These are phyloP conservation scores for Mionectes olivaceus DNA, from an alignment of 2,797 vertebrate species.

Conservation along the genomic window DNA sequence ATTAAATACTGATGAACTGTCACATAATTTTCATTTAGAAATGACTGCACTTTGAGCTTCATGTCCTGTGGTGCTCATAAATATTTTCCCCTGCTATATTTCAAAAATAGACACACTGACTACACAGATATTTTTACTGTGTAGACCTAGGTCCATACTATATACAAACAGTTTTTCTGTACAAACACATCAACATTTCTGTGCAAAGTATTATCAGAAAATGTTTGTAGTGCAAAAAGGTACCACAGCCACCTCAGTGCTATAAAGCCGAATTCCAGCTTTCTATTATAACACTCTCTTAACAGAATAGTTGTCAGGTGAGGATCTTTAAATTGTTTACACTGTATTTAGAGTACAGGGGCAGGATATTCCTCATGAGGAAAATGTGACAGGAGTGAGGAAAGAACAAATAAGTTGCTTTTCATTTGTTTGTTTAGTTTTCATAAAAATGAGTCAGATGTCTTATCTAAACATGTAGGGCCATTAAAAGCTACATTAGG, in stretches of 20 bases:
- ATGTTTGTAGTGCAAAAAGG: neutral
- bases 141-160: neutral
- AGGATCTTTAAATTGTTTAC: neutral
- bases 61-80: constrained; percentile 75
- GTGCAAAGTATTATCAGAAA: neutral
- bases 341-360: neutral
- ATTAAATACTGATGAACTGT: constrained; percentile 83
- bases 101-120: constrained; percentile 61
- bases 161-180: neutral
- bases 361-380: neutral
- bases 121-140: constrained; percentile 17
- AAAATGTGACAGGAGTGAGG: neutral
- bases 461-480: neutral
- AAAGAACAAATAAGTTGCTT: neutral
- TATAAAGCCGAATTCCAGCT: neutral
- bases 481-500: neutral
- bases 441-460: neutral
- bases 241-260: neutral
- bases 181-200: neutral
- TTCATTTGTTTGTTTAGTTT: neutral
- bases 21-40: constrained; percentile 82
- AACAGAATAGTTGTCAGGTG: neutral
- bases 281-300: neutral
- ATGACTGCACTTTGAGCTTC: constrained; percentile 73
- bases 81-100: constrained; percentile 75